Base-by-base conservation (phyloP, 2,888 invertebrate genomes). In the Cataglyphis altisquamis region DNA sequence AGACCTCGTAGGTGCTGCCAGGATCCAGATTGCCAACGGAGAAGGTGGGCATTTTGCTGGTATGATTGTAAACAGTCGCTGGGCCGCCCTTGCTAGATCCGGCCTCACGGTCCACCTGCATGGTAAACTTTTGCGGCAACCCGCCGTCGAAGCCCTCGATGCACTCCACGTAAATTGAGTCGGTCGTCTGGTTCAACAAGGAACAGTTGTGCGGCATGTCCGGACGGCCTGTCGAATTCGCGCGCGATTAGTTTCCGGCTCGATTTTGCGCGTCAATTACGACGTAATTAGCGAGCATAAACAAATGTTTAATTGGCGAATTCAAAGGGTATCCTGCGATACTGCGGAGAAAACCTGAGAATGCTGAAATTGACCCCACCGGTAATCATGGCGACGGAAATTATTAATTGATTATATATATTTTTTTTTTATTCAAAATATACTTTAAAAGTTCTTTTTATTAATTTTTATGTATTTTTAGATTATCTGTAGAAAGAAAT, bases 131-230 rank as follows among this genome's bases (percentile, higher is more conserved):
- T 94, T 97, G 97, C 85, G 96, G 96, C 84, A 97, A 95, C 63
- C 97, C 97, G 21, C 97, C 97, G 94, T 97, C 97, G 95, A 97
- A 97, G 83, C 97, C 97, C 92, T 97, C 97, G 36, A 96, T 94
- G 94, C 97, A 97, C 94, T 97, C 97, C 87, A 97, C 96, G 94
- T 96, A 96, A 90, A 97, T 95, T 45, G 97, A 96, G 89, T 97
- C 97, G 82, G 96, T 96, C 45, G 97, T 97, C 94, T 97, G 97
- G 95, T 97, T 97, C 86, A 96, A 95, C 88, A 97, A 96, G 78
- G 97, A 96, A 95, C 97, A 97, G 94, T 97, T 97, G 87, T 96
- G 95, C 85, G 97, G 95, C 10, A 96, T 95, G 94, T 97, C 97
- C 77, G 97, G 97, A 92, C 97, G 97, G 90, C 97, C 97, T 97